phyloP scores from a whole-genome alignment of 2,888 invertebrate species.

The Chymomyza fuscimana region DNA sequence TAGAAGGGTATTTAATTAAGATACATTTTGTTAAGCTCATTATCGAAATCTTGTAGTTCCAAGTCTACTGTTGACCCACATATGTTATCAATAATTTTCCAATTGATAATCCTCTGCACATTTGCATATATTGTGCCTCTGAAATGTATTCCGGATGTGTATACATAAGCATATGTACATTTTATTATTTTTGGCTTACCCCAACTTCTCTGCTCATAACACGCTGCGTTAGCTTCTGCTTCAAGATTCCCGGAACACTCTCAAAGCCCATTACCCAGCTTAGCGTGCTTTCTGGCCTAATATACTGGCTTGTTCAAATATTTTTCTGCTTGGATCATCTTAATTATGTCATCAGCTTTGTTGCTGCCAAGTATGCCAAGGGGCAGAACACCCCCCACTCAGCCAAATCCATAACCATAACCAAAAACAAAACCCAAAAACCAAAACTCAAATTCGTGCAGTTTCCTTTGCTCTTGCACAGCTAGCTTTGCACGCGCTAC shows the following conservation, averaged over 20 bases:
- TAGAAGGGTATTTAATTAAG: too few species aligned
- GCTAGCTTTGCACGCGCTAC: constrained; percentile 14
- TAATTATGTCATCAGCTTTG: neutral
- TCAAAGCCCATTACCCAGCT: neutral
- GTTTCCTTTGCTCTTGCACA: neutral
- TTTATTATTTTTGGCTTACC: neutral
- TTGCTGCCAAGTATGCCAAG: neutral
- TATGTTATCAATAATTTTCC: too few species aligned
- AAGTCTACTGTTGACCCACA: too few species aligned
- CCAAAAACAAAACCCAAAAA: neutral
- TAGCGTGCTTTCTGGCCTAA: neutral
- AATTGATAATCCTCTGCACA: too few species aligned
- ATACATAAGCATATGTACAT: neutral
- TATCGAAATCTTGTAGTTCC: too few species aligned
- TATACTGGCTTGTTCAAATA: neutral
- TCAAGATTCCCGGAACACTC: neutral
- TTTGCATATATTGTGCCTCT: too few species aligned
- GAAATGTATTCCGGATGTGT: neutral
- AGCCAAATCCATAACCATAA: constrained; percentile 14
- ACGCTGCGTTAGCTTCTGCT: neutral
- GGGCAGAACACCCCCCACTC: neutral
- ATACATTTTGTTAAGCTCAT: too few species aligned
- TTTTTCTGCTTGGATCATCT: neutral
- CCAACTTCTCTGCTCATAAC: neutral
- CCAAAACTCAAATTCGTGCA: constrained; percentile 1